phyloP scores from a whole-genome alignment of 2,797 vertebrate species.

The Xenopus petersii region DNA sequence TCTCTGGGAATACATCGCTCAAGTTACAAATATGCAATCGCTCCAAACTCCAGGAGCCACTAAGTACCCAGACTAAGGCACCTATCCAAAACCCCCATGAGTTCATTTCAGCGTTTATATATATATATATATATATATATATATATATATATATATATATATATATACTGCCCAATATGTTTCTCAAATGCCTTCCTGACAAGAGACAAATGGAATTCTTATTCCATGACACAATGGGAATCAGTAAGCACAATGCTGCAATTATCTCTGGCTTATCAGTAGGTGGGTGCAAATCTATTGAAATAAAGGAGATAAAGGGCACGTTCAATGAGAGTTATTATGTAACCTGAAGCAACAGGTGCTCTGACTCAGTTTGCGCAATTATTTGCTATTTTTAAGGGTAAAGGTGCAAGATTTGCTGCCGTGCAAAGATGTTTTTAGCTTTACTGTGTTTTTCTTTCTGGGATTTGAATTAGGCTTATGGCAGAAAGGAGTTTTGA shows the following conservation, averaged over 20 bases:
- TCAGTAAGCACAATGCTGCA: not conserved
- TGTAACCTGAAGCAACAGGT: not conserved
- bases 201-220: constrained; percentile 7
- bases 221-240: constrained; percentile 22
- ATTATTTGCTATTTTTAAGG: too few relatives aligned
- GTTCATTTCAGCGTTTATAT: too few relatives aligned
- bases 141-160: too few relatives aligned
- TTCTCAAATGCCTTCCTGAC: too few relatives aligned
- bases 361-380: not conserved
- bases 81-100: too few relatives aligned
- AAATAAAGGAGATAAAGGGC: not conserved
- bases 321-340: not conserved
- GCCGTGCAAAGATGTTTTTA: not conserved
- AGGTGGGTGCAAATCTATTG: not conserved
- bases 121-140: too few relatives aligned
- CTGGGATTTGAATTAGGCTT: too few relatives aligned
- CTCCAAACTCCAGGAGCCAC: constrained; percentile 8
- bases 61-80: too few relatives aligned
- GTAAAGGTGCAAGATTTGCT: too few relatives aligned
- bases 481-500: too few relatives aligned
- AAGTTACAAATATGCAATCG: constrained; percentile 11
- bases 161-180: too few relatives aligned
- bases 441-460: too few relatives aligned
- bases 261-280: constrained; percentile 9
- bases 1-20: constrained; percentile 4